Conservation (phyloP, 2,888 invertebrate species). For the Conomelus anceps region DNA sequence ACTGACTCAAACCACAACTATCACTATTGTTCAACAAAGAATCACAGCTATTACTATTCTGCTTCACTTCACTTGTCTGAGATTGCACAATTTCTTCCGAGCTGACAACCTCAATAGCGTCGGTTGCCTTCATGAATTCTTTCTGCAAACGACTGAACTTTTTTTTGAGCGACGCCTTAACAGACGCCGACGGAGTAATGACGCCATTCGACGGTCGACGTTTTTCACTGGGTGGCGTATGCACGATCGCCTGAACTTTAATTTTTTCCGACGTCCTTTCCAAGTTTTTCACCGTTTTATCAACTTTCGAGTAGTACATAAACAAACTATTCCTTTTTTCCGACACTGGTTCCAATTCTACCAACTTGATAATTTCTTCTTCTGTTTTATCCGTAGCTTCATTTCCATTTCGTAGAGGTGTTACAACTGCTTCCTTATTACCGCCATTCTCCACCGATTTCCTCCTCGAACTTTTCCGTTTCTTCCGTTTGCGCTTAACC, state of each 20-base stretch:
- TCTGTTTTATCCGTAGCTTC: no score
- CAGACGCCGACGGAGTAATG: neutral
- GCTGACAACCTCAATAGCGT: slow-evolving; percentile 21
- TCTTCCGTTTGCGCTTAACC: neutral
- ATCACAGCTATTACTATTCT: neutral
- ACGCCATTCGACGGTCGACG: neutral
- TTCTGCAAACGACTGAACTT: neutral
- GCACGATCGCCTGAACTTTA: slow-evolving; percentile 25
- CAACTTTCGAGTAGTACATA: slow-evolving; percentile 52
- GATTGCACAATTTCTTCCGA: slow-evolving; percentile 17
- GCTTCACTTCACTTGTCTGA: neutral
- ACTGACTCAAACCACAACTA: neutral
- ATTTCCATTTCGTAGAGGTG: neutral
- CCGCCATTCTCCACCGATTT: neutral
- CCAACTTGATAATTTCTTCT: no score
- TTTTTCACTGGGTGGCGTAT: slow-evolving; percentile 19
- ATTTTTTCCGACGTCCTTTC: slow-evolving; percentile 33
- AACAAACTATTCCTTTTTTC: slow-evolving; percentile 54
- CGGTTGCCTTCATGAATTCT: neutral
- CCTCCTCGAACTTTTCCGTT: neutral
- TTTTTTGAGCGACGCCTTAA: neutral
- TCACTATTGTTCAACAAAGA: neutral
- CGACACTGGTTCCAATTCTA: slow-evolving; percentile 1
- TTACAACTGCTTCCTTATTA: neutral
- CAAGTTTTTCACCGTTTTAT: slow-evolving; percentile 39